Evolutionary conservation across 2,888 invertebrate genomes (phyloP).

Genomic region (Gnatocerus cornutus): DNA sequence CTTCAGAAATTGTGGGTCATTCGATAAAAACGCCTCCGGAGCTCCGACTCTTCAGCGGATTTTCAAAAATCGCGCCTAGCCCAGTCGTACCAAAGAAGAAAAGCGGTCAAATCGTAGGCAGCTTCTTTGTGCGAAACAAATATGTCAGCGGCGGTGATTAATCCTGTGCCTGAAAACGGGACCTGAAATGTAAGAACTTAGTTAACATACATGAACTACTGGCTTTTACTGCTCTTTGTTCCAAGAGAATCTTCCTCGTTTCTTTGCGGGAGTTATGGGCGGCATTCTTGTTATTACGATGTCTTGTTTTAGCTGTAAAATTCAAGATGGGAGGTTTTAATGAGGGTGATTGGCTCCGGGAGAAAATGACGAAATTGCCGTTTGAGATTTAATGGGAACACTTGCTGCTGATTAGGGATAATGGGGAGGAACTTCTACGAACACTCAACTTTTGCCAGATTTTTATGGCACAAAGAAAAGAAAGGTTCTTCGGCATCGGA

Average conservation of each 20-base stretch:
- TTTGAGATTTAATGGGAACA: slow-evolving; percentile 22
- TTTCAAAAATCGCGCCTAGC: slow-evolving; percentile 14
- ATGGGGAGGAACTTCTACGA: not conserved
- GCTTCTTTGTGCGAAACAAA: slow-evolving; percentile 40
- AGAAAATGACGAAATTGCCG: slow-evolving; percentile 17
- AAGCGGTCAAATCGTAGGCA: slow-evolving; percentile 15
- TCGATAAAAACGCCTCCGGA: slow-evolving; percentile 51
- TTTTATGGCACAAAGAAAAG: no score
- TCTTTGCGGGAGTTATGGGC: slow-evolving; percentile 14
- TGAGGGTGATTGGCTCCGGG: slow-evolving; percentile 21
- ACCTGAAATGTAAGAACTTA: not conserved
- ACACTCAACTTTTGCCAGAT: not conserved
- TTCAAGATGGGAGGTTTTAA: slow-evolving; percentile 18
- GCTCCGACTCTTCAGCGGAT: not conserved
- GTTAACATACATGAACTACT: slow-evolving; percentile 6
- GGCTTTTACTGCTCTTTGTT: slow-evolving; percentile 32
- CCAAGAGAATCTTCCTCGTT: slow-evolving; percentile 12
- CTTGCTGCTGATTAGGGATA: slow-evolving; percentile 6
- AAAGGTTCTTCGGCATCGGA: no score
- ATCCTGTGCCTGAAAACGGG: slow-evolving; percentile 9
- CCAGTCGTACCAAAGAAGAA: no score
- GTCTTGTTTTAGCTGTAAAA: slow-evolving; percentile 21
- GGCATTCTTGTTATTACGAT: slow-evolving; percentile 26
- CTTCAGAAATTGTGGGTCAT: slow-evolving; percentile 58
- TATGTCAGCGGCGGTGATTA: slow-evolving; percentile 33